Evolutionary conservation across 2,888 invertebrate species (phyloP).

Genomic region (Malacosoma neustria): DNA sequence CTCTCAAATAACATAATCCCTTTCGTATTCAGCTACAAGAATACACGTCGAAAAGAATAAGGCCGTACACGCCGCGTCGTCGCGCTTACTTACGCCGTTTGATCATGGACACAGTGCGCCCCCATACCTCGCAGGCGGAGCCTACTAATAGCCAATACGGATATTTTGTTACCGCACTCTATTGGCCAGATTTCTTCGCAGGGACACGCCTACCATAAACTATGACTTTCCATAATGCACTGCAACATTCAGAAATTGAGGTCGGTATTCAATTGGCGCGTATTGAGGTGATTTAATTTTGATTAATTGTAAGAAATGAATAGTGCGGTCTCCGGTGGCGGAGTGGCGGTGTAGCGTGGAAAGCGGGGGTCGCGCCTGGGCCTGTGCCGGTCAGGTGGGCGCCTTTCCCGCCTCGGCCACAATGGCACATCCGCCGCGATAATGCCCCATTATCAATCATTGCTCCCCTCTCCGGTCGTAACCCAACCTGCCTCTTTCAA

Average conservation of each 20-base stretch:
- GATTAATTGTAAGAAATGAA: constrained; percentile 73
- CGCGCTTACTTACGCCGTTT: constrained; percentile 24
- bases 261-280: neutral
- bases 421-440: constrained; percentile 11
- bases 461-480: constrained; percentile 14
- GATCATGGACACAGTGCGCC: constrained; percentile 11
- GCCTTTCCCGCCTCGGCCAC: constrained; percentile 4
- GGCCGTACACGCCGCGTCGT: constrained; percentile 19
- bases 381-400: constrained; percentile 15
- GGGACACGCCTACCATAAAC: constrained; percentile 52
- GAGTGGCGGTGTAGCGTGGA: constrained; percentile 12
- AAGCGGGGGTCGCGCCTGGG: constrained; percentile 14
- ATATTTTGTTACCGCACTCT: constrained; percentile 74
- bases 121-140: constrained; percentile 55
- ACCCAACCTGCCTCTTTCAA: neutral
- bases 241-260: neutral
- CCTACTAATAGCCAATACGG: constrained; percentile 76
- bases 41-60: constrained; percentile 8
- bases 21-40: constrained; percentile 16
- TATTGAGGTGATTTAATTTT: constrained; percentile 59
- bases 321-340: constrained; percentile 32
- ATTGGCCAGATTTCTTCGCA: constrained; percentile 77
- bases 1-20: constrained; percentile 22
- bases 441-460: constrained; percentile 41
- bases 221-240: neutral